Evolutionary conservation across 2,888 invertebrate genomes (phyloP).

Genomic region (Gnatocerus cornutus): DNA sequence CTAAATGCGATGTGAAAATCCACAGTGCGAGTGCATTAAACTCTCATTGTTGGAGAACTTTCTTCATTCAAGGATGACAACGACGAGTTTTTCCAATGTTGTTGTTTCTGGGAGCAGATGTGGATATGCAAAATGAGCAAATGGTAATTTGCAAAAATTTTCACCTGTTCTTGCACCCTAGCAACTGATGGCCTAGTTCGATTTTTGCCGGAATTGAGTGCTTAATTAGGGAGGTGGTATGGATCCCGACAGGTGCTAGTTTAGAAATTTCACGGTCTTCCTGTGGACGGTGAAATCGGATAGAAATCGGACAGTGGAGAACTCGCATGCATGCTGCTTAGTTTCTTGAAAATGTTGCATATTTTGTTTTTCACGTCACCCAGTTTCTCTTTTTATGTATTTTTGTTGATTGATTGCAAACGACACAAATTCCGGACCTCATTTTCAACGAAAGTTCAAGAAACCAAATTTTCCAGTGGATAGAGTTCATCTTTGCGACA

Average conservation of each 20-base stretch:
- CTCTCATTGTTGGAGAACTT: slow-evolving; percentile 9
- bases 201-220: slow-evolving; percentile 5
- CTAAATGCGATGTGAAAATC: slow-evolving; percentile 18
- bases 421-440: too few relatives aligned
- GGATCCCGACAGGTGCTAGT: neutral
- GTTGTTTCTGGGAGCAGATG: neutral
- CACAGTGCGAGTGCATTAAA: slow-evolving; percentile 13
- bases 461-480: too few relatives aligned
- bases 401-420: too few relatives aligned
- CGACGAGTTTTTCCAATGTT: slow-evolving; percentile 18
- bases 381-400: too few relatives aligned
- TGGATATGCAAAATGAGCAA: slow-evolving; percentile 17
- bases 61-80: slow-evolving; percentile 32
- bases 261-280: neutral
- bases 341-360: too few relatives aligned
- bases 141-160: slow-evolving; percentile 4
- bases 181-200: slow-evolving; percentile 23
- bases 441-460: too few relatives aligned
- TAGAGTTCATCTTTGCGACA: slow-evolving; percentile 9
- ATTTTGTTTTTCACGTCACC: too few relatives aligned
- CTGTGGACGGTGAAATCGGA: neutral
- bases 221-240: neutral
- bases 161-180: slow-evolving; percentile 19
- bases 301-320: neutral
- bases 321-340: too few relatives aligned